Percentiles rank a stretch among this genome's conserved stretches.
phyloP scores from a whole-genome alignment of 2,888 invertebrate species.

The Perizoma flavofasciatum region DNA sequence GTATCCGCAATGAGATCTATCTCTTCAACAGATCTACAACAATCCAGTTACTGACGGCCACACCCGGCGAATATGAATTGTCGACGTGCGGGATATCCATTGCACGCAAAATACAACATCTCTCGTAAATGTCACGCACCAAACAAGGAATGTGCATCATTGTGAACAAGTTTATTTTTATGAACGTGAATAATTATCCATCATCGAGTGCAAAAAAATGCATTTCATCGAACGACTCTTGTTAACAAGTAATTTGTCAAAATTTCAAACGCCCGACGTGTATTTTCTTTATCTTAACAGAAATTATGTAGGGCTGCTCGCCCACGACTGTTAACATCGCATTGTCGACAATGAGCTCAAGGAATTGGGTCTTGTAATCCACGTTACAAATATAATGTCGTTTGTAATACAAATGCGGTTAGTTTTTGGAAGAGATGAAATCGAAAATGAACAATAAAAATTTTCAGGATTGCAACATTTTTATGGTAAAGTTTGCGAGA shows the following conservation, averaged over 20 bases:
- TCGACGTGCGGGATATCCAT: slow-evolving; percentile 60
- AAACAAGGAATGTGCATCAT: slow-evolving; percentile 44
- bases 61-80: slow-evolving; percentile 47
- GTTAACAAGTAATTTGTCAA: too few relatives aligned
- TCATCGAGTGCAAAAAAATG: too few relatives aligned
- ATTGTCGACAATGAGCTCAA: slow-evolving; percentile 57
- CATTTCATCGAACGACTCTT: too few relatives aligned
- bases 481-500: slow-evolving; percentile 7
- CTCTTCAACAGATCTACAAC: slow-evolving; percentile 53
- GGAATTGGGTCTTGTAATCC: slow-evolving; percentile 58
- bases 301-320: slow-evolving; percentile 65
- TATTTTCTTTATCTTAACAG: slow-evolving; percentile 23
- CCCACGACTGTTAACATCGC: slow-evolving; percentile 70
- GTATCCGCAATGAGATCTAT: slow-evolving; percentile 55
- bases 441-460: slow-evolving; percentile 35
- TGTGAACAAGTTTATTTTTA: slow-evolving; percentile 44
- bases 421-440: slow-evolving; percentile 35
- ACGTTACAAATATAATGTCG: slow-evolving; percentile 52
- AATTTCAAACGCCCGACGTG: too few relatives aligned
- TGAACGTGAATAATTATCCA: too few relatives aligned
- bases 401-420: not conserved
- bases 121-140: slow-evolving; percentile 53
- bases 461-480: slow-evolving; percentile 1
- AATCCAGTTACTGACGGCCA: slow-evolving; percentile 53
- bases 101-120: slow-evolving; percentile 56